Evolutionary conservation across 2,888 invertebrate genomes (phyloP).

Genomic region (Chaetogeoica ovagalla): DNA sequence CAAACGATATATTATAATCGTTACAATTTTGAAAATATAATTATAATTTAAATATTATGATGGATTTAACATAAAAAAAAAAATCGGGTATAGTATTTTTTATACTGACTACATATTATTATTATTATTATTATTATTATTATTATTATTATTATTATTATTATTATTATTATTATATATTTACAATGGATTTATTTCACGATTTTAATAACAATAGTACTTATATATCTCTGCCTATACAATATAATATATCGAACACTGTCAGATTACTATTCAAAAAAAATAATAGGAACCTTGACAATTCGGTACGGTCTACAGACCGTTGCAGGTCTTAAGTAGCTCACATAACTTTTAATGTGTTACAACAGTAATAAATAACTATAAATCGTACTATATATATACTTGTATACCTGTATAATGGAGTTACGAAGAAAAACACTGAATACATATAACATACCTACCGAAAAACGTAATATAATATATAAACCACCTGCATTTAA

Average conservation of each 20-base stretch:
- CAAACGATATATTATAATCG: too few relatives aligned
- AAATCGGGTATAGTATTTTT: too few relatives aligned
- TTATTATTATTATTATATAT: too few relatives aligned
- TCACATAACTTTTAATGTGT: slow-evolving; percentile 14
- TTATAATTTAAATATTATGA: too few relatives aligned
- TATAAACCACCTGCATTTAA: background rate
- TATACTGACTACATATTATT: too few relatives aligned
- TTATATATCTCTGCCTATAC: too few relatives aligned
- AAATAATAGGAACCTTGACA: slow-evolving; percentile 29
- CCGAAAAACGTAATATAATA: background rate
- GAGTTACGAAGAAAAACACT: background rate
- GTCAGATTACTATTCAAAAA: slow-evolving; percentile 12
- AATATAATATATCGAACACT: slow-evolving; percentile 2
- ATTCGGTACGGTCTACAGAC: slow-evolving; percentile 25
- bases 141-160: too few relatives aligned
- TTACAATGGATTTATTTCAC: slow-evolving; percentile 3
- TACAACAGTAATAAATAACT: slow-evolving; percentile 7
- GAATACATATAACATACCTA: background rate
- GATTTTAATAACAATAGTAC: slow-evolving; percentile 28
- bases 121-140: too few relatives aligned
- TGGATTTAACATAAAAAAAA: too few relatives aligned
- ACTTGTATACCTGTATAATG: too few relatives aligned
- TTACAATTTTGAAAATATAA: too few relatives aligned
- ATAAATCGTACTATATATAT: background rate
- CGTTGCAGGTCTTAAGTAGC: slow-evolving; percentile 18